A percentile compares a stretch with the other conserved stretches of the same genome.
phyloP scores from a whole-genome alignment of 2,888 invertebrate species.

The Brenthis daphne region DNA sequence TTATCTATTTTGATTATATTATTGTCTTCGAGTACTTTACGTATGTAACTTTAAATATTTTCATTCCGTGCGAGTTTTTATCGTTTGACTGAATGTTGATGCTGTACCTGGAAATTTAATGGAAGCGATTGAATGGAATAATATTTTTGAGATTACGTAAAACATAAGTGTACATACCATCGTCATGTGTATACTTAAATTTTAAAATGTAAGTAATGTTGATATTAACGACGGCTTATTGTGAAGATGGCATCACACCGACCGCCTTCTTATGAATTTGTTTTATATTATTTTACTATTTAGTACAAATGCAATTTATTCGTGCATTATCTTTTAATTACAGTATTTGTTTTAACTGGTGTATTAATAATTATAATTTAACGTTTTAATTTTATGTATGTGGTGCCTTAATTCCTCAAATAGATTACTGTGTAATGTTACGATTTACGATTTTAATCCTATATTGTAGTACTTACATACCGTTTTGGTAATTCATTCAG shows the following conservation, averaged over 20 bases:
- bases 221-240: constrained; percentile 8
- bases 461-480: constrained; percentile 29
- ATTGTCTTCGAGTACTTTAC: constrained; percentile 72
- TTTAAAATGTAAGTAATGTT: constrained; percentile 15
- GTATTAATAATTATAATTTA: constrained; percentile 58
- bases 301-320: constrained; percentile 50
- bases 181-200: constrained; percentile 17
- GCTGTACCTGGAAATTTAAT: constrained; percentile 61
- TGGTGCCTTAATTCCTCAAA: constrained; percentile 72
- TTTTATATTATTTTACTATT: constrained; percentile 48
- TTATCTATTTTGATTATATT: constrained; percentile 66
- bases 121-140: constrained; percentile 51
- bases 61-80: constrained; percentile 75
- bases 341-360: constrained; percentile 72
- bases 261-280: constrained; percentile 42
- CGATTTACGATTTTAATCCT: constrained; percentile 37
- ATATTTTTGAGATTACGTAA: constrained; percentile 42
- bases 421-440: constrained; percentile 37
- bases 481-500: constrained; percentile 30
- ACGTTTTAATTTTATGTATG: constrained; percentile 64
- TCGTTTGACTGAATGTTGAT: constrained; percentile 69
- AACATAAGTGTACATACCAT: constrained; percentile 33
- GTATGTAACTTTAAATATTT: constrained; percentile 75
- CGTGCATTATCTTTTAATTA: constrained; percentile 50
- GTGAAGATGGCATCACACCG: constrained; percentile 58